Conservation (phyloP, 2,888 invertebrate genomes). For the Cotesia congregata region DNA sequence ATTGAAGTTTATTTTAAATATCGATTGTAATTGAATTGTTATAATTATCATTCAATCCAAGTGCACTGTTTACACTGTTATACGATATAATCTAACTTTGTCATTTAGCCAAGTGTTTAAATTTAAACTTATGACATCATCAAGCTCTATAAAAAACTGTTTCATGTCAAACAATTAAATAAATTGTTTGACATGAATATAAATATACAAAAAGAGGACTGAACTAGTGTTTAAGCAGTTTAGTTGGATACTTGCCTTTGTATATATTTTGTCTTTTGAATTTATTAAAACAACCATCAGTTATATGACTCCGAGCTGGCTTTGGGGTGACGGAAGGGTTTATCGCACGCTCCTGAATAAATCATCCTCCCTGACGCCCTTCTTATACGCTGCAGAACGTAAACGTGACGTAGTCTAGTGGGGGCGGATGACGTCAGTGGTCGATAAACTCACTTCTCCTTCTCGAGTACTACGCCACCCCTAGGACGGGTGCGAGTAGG, state of each 20-base stretch:
- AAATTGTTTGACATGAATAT: neutral
- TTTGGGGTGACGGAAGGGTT: slow-evolving; percentile 18
- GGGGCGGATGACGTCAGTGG: slow-evolving; percentile 65
- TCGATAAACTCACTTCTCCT: slow-evolving; percentile 64
- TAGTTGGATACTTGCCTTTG: too few species aligned
- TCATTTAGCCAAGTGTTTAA: neutral
- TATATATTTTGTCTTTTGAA: too few species aligned
- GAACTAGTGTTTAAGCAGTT: too few species aligned
- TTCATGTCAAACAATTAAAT: too few species aligned
- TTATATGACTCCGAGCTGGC: neutral
- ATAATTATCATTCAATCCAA: neutral
- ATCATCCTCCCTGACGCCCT: slow-evolving; percentile 48
- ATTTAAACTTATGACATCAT: neutral
- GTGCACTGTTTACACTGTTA: neutral
- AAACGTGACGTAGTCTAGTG: slow-evolving; percentile 65
- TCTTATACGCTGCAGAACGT: slow-evolving; percentile 54
- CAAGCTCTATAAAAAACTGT: neutral
- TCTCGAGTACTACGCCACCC: slow-evolving; percentile 62
- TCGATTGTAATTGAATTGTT: neutral
- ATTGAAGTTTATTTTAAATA: too few species aligned
- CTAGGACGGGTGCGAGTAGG: slow-evolving; percentile 37
- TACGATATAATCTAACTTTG: neutral
- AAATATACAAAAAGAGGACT: too few species aligned
- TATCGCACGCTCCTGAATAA: slow-evolving; percentile 41
- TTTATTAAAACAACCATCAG: neutral